These are phyloP conservation scores for Troilus luridus DNA, from an alignment of 2,888 invertebrate species.

Conservation along the genomic window DNA sequence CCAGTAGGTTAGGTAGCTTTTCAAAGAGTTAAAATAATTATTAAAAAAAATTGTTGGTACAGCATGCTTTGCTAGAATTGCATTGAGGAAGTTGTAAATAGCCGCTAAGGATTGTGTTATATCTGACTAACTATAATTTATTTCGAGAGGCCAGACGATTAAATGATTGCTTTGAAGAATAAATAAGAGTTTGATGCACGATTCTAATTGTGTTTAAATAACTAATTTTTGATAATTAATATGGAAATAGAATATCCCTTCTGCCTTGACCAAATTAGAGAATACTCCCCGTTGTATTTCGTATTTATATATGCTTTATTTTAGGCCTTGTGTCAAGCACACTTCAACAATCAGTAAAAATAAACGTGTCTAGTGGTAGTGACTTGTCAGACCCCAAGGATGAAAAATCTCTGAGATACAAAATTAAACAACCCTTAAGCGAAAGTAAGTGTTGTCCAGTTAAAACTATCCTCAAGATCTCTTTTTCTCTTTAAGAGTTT, in stretches of 20 bases:
- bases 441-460: slow-evolving; percentile 56
- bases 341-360: slow-evolving; percentile 70
- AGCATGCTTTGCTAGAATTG: slow-evolving; percentile 61
- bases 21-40: not conserved
- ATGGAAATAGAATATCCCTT: not conserved
- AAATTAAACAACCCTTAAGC: slow-evolving; percentile 58
- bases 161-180: not conserved
- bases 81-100: slow-evolving; percentile 67
- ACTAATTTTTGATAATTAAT: not conserved
- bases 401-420: slow-evolving; percentile 58
- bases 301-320: slow-evolving; percentile 54
- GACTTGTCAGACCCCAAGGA: slow-evolving; percentile 58
- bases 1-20: slow-evolving; percentile 52
- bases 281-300: not conserved
- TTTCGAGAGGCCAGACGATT: not conserved
- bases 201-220: not conserved
- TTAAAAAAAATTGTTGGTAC: not conserved
- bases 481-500: slow-evolving; percentile 9
- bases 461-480: not conserved
- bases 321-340: slow-evolving; percentile 66
- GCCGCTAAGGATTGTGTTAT: slow-evolving; percentile 8
- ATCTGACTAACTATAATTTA: not conserved
- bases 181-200: slow-evolving; percentile 13
- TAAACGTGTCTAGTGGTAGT: slow-evolving; percentile 69
- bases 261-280: not conserved